Percentiles rank a stretch among this genome's conserved stretches.
Conservation (phyloP, 2,113 vertebrate genomes). For the Bungarus multicinctus region DNA sequence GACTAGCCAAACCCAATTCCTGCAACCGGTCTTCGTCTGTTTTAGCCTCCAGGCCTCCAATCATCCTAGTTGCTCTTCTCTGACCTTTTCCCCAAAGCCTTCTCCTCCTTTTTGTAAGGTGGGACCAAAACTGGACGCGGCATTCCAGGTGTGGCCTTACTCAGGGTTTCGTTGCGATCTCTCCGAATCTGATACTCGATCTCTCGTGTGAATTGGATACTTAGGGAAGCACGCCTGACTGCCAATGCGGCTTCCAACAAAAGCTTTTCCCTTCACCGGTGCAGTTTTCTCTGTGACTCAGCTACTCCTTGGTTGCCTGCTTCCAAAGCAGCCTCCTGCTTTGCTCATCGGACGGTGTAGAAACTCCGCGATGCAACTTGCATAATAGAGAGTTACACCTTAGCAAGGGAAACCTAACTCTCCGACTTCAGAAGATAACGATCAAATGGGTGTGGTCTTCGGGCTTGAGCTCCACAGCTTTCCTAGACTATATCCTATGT, state of each 20-base stretch:
- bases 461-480: not conserved
- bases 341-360: too few relatives aligned
- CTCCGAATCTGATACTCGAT: not conserved
- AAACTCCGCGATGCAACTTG: not conserved
- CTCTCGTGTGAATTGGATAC: not conserved
- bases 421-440: fast-evolving
- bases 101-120: not conserved
- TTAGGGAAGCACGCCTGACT: not conserved
- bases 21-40: not conserved
- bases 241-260: too few relatives aligned
- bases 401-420: not conserved
- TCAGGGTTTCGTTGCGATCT: not conserved
- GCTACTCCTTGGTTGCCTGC: too few relatives aligned
- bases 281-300: too few relatives aligned
- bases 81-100: not conserved
- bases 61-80: not conserved
- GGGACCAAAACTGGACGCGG: fast-evolving
- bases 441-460: too few relatives aligned
- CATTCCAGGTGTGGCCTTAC: not conserved
- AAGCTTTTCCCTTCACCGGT: too few relatives aligned
- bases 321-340: too few relatives aligned
- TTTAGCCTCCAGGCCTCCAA: not conserved
- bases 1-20: not conserved
- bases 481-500: fast-evolving
- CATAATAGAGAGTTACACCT: not conserved